Evolutionary conservation across 2,797 vertebrate species (phyloP).

Genomic region (Sarcoramphus papa): DNA sequence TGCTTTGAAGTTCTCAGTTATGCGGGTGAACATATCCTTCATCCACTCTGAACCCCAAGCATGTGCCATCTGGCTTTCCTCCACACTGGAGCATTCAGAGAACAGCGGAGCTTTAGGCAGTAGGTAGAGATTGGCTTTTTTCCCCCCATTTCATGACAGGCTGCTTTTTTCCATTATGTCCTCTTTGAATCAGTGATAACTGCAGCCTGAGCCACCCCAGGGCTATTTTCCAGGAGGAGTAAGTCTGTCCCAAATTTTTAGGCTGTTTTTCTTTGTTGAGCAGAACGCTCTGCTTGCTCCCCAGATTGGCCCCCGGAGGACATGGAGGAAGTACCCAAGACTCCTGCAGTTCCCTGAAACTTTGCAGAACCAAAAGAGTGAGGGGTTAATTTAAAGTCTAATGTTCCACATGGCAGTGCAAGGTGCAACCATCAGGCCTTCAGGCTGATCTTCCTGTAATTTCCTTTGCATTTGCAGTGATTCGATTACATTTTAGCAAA

Average conservation of each 20-base stretch:
- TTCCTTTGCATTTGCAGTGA: constrained; percentile 8
- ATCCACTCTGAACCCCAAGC: not conserved
- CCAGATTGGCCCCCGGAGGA: not conserved
- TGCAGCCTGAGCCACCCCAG: not conserved
- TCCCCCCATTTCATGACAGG: not conserved
- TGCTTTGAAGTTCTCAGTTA: not conserved
- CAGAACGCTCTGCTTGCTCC: not conserved
- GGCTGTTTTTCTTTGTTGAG: not conserved
- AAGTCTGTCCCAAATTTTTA: not conserved
- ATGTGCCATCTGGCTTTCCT: not conserved
- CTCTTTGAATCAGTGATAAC: not conserved
- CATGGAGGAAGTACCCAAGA: not conserved
- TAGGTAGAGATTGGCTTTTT: not conserved
- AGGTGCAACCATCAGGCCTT: not conserved
- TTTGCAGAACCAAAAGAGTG: not conserved
- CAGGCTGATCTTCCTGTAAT: not conserved
- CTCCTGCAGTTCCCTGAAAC: constrained; percentile 1
- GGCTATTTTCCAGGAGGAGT: not conserved
- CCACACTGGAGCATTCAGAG: not conserved
- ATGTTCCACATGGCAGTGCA: constrained; percentile 10
- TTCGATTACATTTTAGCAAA: constrained; percentile 31
- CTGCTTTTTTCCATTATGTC: not conserved
- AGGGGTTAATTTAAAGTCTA: constrained; percentile 19
- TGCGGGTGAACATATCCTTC: not conserved
- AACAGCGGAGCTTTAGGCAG: not conserved